A percentile compares a stretch with the other conserved stretches of the same genome.
phyloP scores from a whole-genome alignment of 2,888 invertebrate genomes.

The Molorchus minor region DNA sequence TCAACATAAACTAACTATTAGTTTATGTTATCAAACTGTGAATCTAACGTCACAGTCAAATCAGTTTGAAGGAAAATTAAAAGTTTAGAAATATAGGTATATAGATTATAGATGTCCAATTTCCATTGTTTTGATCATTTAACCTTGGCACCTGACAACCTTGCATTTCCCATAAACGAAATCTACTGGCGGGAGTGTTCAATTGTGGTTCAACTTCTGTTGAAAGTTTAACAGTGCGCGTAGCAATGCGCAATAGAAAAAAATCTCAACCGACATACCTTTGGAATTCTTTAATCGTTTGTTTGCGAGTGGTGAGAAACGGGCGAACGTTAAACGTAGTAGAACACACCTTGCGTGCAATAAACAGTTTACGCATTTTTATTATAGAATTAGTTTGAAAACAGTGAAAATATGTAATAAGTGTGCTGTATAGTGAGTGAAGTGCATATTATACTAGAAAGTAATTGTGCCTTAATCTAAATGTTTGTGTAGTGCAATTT shows the following conservation, averaged over 20 bases:
- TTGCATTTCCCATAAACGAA: no score
- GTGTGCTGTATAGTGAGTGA: constrained; percentile 33
- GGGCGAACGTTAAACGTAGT: constrained; percentile 20
- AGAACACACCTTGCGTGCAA: constrained; percentile 32
- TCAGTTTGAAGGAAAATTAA: no score
- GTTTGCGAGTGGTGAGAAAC: constrained; percentile 26
- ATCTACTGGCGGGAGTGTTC: constrained; percentile 8
- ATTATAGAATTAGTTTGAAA: constrained; percentile 37
- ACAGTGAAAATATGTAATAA: constrained; percentile 38
- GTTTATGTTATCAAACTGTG: no score
- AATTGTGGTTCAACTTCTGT: constrained; percentile 2
- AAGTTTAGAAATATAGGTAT: no score
- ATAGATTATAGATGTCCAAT: no score
- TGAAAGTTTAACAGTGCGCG: constrained; percentile 27
- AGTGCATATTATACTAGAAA: constrained; percentile 30
- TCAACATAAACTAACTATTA: no score
- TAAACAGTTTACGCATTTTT: constrained; percentile 36
- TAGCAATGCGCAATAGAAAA: constrained; percentile 17
- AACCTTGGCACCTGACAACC: no score
- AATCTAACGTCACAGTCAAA: no score
- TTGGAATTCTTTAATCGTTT: constrained; percentile 31
- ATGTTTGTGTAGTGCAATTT: constrained; percentile 47
- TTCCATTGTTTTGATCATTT: no score
- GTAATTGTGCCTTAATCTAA: constrained; percentile 32
- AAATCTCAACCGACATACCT: constrained; percentile 33